These are phyloP conservation scores for Temnothorax unifasciatus DNA, from an alignment of 2,888 invertebrate genomes.

Conservation along the genomic window DNA sequence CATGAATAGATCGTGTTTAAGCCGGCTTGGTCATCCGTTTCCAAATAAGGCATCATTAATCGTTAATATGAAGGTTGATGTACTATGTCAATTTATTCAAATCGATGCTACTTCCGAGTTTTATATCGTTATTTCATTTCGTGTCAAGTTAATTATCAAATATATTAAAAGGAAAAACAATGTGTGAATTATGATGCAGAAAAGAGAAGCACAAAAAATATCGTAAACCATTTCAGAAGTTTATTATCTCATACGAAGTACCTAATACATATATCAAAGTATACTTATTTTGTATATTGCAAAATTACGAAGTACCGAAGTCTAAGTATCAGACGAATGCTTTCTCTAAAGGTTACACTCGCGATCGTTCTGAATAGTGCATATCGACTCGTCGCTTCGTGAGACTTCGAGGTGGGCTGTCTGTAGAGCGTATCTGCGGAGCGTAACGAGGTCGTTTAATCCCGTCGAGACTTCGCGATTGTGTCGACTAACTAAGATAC, in stretches of 20 bases:
- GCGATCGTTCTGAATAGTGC: slow-evolving; percentile 5
- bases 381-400: slow-evolving; percentile 24
- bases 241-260: background rate
- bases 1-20: slow-evolving; percentile 39
- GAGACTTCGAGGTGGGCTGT: slow-evolving; percentile 18
- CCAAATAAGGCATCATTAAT: slow-evolving; percentile 50
- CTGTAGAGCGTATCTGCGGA: background rate
- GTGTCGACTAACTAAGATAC: slow-evolving; percentile 57
- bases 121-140: background rate
- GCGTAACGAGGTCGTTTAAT: slow-evolving; percentile 47
- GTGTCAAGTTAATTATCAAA: background rate
- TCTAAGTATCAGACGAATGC: background rate
- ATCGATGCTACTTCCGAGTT: background rate
- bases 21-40: slow-evolving; percentile 44
- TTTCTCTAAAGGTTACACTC: slow-evolving; percentile 10
- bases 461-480: slow-evolving; percentile 51
- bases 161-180: background rate
- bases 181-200: background rate
- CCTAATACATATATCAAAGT: background rate
- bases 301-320: background rate
- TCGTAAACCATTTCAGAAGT: background rate
- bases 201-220: background rate
- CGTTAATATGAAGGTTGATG: slow-evolving; percentile 32
- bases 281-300: background rate
- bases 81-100: slow-evolving; percentile 7